phyloP scores from a whole-genome alignment of 1,140 invertebrate genomes.

The Mylabris phalerata region DNA sequence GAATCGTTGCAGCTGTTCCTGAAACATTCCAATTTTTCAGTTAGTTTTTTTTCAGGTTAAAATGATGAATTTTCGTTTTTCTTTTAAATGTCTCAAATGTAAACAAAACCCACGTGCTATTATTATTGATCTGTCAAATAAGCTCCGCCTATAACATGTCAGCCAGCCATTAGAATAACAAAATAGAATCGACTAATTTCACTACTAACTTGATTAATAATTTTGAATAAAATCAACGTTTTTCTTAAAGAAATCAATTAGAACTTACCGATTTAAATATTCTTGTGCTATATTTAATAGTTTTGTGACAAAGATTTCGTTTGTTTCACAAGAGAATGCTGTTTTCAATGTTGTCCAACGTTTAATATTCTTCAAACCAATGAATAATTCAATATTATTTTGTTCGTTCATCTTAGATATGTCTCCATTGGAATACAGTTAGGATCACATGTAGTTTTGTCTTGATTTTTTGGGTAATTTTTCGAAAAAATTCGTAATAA shows the following conservation, averaged over 20 bases:
- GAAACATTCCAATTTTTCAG: background rate
- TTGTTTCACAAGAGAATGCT: conserved; percentile 11
- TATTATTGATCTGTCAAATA: conserved; percentile 27
- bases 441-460: background rate
- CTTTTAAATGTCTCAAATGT: background rate
- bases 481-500: conserved; percentile 10
- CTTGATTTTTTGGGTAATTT: conserved; percentile 9
- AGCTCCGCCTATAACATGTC: conserved; percentile 23
- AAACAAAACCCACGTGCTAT: conserved; percentile 22
- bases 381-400: conserved; percentile 1
- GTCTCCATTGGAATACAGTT: background rate
- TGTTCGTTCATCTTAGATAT: background rate
- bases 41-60: background rate
- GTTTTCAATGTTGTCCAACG: conserved; percentile 9
- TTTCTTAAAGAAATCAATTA: conserved; percentile 1
- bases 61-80: no score
- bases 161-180: background rate
- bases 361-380: conserved; percentile 12
- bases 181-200: no score
- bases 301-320: conserved; percentile 10
- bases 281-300: conserved; percentile 11
- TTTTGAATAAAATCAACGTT: conserved; percentile 2
- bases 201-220: background rate
- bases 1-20: conserved; percentile 1
- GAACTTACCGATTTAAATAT: conserved; percentile 13